Evolutionary conservation across 2,888 invertebrate species (phyloP).

Genomic region (Lasioglossum marginatum): DNA sequence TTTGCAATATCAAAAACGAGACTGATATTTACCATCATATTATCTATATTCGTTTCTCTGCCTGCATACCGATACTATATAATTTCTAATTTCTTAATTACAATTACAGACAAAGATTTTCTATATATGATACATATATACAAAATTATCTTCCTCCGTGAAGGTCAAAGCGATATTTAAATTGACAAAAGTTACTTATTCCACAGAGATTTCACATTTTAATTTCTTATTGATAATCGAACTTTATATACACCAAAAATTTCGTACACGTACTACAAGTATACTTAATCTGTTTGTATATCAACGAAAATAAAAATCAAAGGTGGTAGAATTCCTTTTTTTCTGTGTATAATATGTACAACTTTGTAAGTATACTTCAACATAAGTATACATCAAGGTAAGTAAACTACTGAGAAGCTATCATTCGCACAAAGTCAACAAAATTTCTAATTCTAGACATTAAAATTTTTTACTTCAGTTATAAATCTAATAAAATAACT

Average conservation of each 20-base stretch:
- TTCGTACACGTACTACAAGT: slow-evolving; percentile 35
- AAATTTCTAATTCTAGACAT: slow-evolving; percentile 25
- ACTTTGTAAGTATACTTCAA: slow-evolving; percentile 39
- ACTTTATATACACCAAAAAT: slow-evolving; percentile 47
- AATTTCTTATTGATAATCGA: slow-evolving; percentile 27
- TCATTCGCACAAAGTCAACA: slow-evolving; percentile 40
- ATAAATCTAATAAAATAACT: slow-evolving; percentile 15
- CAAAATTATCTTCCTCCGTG: slow-evolving; percentile 39
- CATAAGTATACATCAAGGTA: slow-evolving; percentile 47
- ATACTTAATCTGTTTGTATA: slow-evolving; percentile 46
- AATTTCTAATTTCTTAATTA: slow-evolving; percentile 46
- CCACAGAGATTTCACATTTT: slow-evolving; percentile 20
- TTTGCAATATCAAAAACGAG: slow-evolving; percentile 54
- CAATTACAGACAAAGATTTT: slow-evolving; percentile 48
- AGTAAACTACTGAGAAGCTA: slow-evolving; percentile 56
- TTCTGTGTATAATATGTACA: slow-evolving; percentile 57
- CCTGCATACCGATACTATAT: slow-evolving; percentile 33
- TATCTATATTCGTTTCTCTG: slow-evolving; percentile 27
- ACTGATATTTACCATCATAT: slow-evolving; percentile 37
- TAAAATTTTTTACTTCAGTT: slow-evolving; percentile 12
- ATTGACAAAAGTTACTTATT: slow-evolving; percentile 45
- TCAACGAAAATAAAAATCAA: slow-evolving; percentile 46
- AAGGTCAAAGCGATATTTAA: slow-evolving; percentile 45
- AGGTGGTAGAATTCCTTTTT: slow-evolving; percentile 29
- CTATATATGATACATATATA: slow-evolving; percentile 45